Evolutionary conservation across 2,113 vertebrate genomes (phyloP).

Genomic region (Arenaria interpres): DNA sequence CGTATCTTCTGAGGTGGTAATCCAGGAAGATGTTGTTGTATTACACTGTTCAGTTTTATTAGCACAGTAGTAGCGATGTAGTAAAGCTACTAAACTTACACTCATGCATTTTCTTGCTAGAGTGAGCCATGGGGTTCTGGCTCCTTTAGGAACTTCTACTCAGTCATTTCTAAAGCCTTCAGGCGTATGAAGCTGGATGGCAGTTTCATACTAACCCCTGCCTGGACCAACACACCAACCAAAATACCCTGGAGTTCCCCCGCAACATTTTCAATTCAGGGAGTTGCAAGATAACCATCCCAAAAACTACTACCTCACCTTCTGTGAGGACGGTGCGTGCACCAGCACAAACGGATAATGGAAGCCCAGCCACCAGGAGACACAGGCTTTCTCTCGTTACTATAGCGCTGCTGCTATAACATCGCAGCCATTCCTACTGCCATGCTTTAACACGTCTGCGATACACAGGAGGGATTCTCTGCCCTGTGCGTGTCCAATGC

Average conservation of each 20-base stretch:
- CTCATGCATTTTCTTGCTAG: not conserved
- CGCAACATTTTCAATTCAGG: not conserved
- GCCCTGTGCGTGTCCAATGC: rapidly evolving
- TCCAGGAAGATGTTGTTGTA: not conserved
- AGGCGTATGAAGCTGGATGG: not conserved
- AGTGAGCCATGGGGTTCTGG: not conserved
- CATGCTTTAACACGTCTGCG: not conserved
- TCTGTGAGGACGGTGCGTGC: not conserved
- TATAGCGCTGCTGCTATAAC: not conserved
- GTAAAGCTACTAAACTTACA: not conserved
- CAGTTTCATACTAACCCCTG: not conserved
- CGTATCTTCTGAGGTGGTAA: not conserved
- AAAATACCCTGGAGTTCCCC: not conserved
- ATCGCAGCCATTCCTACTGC: rapidly evolving
- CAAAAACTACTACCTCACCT: not conserved
- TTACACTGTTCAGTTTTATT: not conserved
- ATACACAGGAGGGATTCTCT: not conserved
- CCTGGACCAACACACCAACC: not conserved
- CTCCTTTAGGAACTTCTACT: not conserved
- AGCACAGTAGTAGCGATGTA: not conserved
- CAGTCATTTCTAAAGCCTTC: not conserved
- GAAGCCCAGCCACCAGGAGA: not conserved
- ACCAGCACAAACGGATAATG: not conserved
- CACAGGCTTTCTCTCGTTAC: rapidly evolving
- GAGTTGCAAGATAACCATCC: not conserved